Base-by-base conservation (phyloP, 2,113 vertebrate genomes). In the Polyodon spathula region DNA sequence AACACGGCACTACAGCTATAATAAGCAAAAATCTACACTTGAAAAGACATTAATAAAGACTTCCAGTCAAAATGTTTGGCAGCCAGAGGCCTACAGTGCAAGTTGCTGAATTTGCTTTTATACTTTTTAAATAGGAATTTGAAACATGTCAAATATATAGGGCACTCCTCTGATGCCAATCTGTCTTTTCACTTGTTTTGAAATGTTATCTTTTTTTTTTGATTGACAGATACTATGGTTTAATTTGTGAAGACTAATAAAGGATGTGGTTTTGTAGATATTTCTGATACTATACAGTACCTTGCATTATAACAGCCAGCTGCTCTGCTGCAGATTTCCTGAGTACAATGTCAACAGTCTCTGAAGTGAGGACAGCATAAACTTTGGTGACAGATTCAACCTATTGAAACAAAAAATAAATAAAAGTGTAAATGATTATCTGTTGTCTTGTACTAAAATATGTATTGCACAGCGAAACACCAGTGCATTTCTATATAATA, bases 301-400 rank as follows among this genome's bases (percentile, higher is more conserved):
- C 93, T 87, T 97, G 94, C 62, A 95, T 77, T 71, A 97, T 89
- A 40, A 99, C 83, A 56, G 79, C 83, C 42, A 99, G 80, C 72
- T 98, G 96, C 43, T 97, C 95, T 0, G 90, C 93, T 2, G 95
- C 93, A 14, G 95, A 97, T 71, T 84, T 92, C 12, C 83, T 84
- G 68, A 98, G 73, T 65, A 80, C 73, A 57, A 93, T 68, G 71
- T 96, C 94, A 58, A 94, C 75, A 4, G 85, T 84, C 56, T 90
- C 88, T 5, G 93, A 97, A 48, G 82, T 78, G 63, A 98, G 82
- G 69, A 99, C 83, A 48, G 71, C 73, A 74, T 88, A 93, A 0
- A 99, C 81, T 73, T 93, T 97, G 73, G 89, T 88, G 76, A 97
- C 85, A 6, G 87, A 87, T 70, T 95, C 93, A 76, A 83, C 77